These are phyloP conservation scores for Crypturellus tataupa DNA, from an alignment of 2,797 vertebrate species.

Conservation along the genomic window DNA sequence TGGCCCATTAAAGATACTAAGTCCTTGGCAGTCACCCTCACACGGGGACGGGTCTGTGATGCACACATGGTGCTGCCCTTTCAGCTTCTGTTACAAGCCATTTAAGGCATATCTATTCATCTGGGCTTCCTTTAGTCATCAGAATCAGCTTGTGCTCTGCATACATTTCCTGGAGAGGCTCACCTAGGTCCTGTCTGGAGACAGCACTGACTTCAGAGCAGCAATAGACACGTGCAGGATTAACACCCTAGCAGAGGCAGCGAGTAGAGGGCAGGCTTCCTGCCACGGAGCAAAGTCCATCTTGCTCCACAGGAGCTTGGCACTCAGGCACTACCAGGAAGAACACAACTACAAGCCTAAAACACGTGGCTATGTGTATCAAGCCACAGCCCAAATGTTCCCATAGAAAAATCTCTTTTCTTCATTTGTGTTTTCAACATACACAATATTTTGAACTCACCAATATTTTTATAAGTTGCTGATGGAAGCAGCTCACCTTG, in stretches of 20 bases:
- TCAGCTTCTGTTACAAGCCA: not conserved
- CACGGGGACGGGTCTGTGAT: not conserved
- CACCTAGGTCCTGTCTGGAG: not conserved
- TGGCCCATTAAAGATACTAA: not conserved
- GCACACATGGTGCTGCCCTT: not conserved
- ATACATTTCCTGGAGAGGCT: not conserved
- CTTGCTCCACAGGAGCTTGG: not conserved
- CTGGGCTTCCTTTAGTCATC: not conserved
- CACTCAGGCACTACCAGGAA: not conserved
- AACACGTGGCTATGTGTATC: fast-evolving
- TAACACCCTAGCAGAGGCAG: not conserved
- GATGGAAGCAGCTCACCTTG: not conserved
- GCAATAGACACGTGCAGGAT: not conserved
- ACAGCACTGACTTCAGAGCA: not conserved
- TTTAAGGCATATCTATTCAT: not conserved
- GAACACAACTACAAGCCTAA: not conserved
- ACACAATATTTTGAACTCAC: no score
- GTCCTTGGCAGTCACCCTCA: not conserved
- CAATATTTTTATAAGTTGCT: not conserved
- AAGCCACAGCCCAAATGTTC: not conserved
- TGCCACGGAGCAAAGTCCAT: not conserved
- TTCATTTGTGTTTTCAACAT: not conserved
- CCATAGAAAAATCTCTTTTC: not conserved
- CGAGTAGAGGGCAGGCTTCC: not conserved
- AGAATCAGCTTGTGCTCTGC: not conserved